Evolutionary conservation across 2,113 vertebrate species (phyloP), one percentile per base, ranked within the genome.

Genomic region (Corythaixoides concolor): DNA sequence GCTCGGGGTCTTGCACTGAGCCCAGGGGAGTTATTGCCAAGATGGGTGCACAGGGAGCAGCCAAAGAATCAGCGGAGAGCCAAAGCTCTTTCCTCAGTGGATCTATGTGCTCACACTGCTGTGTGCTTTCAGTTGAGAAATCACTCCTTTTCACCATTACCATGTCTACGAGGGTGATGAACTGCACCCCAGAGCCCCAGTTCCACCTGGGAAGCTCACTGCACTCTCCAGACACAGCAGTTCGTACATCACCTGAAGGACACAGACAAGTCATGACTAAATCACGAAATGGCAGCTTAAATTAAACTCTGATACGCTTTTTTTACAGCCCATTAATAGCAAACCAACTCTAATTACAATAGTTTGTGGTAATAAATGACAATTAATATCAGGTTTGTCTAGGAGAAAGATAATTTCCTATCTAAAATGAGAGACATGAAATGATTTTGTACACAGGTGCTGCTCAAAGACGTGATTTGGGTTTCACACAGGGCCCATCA

Each of bases 321-420:
- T 73, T 77, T 90, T 74, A 88, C 39, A 70, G 68, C 35, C 63
- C 2, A 0, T 74, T 93, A 94, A 63, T 39, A 67, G 47, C 50
- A 82, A 82, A 47, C 28, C 50, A n/a, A 62, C 59, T 80, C 59
- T 63, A 94, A 92, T 88, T 81, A 59, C 79, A 77, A 62, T 90
- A 80, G 92, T 92, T 95, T 81, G 70, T 70, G 30, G 24, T 75
- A 85, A 91, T 92, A 97, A 90, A 79, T 88, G 56, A 70, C 68
- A 60, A 89, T 66, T 86, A 88, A 82, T 92, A 90, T 49, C 68
- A 68, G 28, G 77, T 93, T 94, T 78, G 83, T 81, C 79, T 94
- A 43, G 52, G 49, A 95, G 73, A 93, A 88, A 68, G 73, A 84
- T 35, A 85, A 84, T 89, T 90, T 90, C 43, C 43, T 58, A 13